phyloP scores from a whole-genome alignment of 2,888 invertebrate species.

The Orchesella flavescens region DNA sequence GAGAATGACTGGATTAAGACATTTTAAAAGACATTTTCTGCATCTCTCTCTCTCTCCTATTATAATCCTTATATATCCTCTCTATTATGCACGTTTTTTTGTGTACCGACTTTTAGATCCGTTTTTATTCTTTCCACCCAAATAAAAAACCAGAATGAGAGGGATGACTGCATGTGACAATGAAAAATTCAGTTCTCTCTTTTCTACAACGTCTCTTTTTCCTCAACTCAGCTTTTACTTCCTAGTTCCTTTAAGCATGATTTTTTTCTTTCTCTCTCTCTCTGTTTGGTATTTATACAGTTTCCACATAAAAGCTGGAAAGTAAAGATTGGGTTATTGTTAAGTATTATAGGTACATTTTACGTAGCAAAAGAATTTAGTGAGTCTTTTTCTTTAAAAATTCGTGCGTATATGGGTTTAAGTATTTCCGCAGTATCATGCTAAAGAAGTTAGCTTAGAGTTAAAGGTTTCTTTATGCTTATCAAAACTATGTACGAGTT shows the following conservation, averaged over 20 bases:
- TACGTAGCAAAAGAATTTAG: background rate
- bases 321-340: slow-evolving; percentile 10
- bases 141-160: slow-evolving; percentile 60
- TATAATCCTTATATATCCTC: slow-evolving; percentile 37
- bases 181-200: slow-evolving; percentile 58
- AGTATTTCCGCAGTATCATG: slow-evolving; percentile 3
- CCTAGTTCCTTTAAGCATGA: slow-evolving; percentile 34
- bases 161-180: slow-evolving; percentile 64
- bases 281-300: slow-evolving; percentile 13
- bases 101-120: background rate
- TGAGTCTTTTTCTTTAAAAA: slow-evolving; percentile 11
- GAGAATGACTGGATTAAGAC: slow-evolving; percentile 59
- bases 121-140: slow-evolving; percentile 38
- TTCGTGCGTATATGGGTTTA: slow-evolving; percentile 3
- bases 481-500: background rate
- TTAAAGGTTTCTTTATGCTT: slow-evolving; percentile 11
- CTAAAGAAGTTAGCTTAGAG: slow-evolving; percentile 16
- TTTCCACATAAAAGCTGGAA: slow-evolving; percentile 28
- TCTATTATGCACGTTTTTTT: slow-evolving; percentile 44
- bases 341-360: slow-evolving; percentile 3
- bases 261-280: background rate
- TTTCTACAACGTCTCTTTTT: background rate
- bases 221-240: slow-evolving; percentile 39
- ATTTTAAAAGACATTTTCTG: slow-evolving; percentile 59
- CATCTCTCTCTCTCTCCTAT: slow-evolving; percentile 47